Conservation (phyloP, 2,113 vertebrate genomes). For the Solenodon paradoxus region DNA sequence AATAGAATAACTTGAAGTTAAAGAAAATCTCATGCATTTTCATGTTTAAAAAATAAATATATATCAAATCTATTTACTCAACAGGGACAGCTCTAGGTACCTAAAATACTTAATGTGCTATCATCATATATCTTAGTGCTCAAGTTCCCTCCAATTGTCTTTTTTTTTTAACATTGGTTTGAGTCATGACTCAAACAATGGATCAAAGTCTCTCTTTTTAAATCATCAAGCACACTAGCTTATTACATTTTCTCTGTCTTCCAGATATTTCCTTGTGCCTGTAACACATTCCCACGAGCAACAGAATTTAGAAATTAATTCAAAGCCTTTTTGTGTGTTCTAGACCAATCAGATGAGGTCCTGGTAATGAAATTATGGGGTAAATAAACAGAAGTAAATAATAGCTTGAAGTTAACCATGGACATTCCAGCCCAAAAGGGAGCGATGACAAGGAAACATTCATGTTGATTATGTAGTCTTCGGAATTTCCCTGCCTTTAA, state of each 20-base stretch:
- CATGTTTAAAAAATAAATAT: not conserved
- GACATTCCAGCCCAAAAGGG: not conserved
- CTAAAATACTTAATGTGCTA: conserved; percentile 16
- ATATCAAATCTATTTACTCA: not conserved
- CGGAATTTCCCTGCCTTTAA: not conserved
- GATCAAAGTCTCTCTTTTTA: not conserved
- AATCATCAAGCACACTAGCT: not conserved
- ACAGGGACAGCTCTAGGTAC: not conserved
- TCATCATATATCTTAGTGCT: not conserved
- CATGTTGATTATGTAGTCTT: not conserved
- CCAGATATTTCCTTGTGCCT: not conserved
- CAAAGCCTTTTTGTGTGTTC: not conserved
- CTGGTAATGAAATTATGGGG: not conserved
- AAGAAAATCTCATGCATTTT: not conserved
- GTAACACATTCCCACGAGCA: not conserved
- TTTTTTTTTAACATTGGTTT: not conserved
- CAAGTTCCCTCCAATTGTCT: not conserved
- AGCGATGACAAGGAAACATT: not conserved
- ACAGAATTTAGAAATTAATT: conserved; percentile 14
- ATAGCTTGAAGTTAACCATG: not conserved
- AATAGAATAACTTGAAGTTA: not conserved
- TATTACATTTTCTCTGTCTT: not conserved
- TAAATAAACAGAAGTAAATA: not conserved
- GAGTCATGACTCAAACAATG: not conserved
- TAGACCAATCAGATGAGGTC: conserved; percentile 27